phyloP scores from a whole-genome alignment of 2,797 vertebrate genomes.

The Micropoecilia bifurca region DNA sequence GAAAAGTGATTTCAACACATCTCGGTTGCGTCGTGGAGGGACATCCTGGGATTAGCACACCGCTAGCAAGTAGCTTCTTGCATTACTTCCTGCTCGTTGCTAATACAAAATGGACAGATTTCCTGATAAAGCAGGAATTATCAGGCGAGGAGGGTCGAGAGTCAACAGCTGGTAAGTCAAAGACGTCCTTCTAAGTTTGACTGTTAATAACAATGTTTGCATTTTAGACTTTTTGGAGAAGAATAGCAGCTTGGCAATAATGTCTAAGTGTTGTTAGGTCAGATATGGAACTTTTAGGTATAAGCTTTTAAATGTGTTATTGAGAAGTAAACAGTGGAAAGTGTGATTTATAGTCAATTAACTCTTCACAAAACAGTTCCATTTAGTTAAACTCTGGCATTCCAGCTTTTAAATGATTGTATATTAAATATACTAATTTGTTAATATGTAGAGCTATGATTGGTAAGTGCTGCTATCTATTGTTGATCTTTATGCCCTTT shows the following conservation, averaged over 20 bases:
- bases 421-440: background rate
- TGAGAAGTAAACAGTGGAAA: background rate
- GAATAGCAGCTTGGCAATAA: background rate
- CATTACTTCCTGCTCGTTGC: conserved; percentile 20
- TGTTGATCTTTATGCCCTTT: background rate
- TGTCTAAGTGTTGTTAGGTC: background rate
- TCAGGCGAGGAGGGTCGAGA: conserved; percentile 75
- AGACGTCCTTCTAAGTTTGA: background rate
- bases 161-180: conserved; percentile 80
- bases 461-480: background rate
- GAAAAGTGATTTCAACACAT: background rate
- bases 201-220: background rate
- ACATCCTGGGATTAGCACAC: conserved; percentile 2
- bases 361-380: background rate
- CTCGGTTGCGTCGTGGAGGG: background rate
- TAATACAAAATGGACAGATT: conserved; percentile 72
- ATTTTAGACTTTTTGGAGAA: background rate
- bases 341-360: background rate
- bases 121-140: conserved; percentile 82
- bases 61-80: background rate
- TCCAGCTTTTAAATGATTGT: background rate
- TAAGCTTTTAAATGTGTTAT: background rate
- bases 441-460: background rate
- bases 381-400: background rate
- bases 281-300: background rate